phyloP scores from a whole-genome alignment of 2,888 invertebrate genomes.

The Phanerotoma sp. region DNA sequence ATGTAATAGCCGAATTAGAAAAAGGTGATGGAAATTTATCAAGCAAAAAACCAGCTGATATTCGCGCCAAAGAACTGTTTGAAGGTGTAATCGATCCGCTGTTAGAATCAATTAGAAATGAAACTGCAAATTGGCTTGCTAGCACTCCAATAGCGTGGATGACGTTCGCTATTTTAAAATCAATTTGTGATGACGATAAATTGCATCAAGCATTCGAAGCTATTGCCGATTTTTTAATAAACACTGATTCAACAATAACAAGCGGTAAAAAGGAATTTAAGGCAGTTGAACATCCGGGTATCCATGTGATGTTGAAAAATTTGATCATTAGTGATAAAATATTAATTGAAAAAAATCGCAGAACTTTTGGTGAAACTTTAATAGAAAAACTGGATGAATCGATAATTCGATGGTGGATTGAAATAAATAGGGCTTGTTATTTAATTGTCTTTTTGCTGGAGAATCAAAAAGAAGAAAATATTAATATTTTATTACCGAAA shows the following conservation, averaged over 20 bases:
- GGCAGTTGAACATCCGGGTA: slow-evolving; percentile 71
- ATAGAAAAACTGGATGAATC: slow-evolving; percentile 60
- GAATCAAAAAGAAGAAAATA: slow-evolving; percentile 60
- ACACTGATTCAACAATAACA: slow-evolving; percentile 62
- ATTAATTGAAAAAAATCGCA: slow-evolving; percentile 50
- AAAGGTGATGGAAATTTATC: slow-evolving; percentile 71
- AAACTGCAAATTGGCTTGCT: slow-evolving; percentile 69
- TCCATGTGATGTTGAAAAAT: slow-evolving; percentile 77
- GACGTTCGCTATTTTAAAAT: slow-evolving; percentile 70
- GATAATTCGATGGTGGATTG: slow-evolving; percentile 66
- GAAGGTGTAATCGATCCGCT: slow-evolving; percentile 66
- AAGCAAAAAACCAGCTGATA: slow-evolving; percentile 70
- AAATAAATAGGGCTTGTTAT: slow-evolving; percentile 77
- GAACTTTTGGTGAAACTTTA: slow-evolving; percentile 65
- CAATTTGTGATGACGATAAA: slow-evolving; percentile 61
- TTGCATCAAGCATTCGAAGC: slow-evolving; percentile 57
- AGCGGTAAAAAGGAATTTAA: slow-evolving; percentile 51
- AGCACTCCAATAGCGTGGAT: slow-evolving; percentile 69
- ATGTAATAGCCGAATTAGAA: slow-evolving; percentile 71
- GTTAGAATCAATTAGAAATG: slow-evolving; percentile 63
- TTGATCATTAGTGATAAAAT: slow-evolving; percentile 67
- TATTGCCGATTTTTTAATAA: slow-evolving; percentile 57
- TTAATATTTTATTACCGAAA: slow-evolving; percentile 59
- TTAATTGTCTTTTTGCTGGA: slow-evolving; percentile 69
- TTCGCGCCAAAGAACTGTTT: slow-evolving; percentile 70